Evolutionary conservation across 1,140 invertebrate species (phyloP), one percentile per base, ranked within the genome.

Genomic region (Epicauta chinensis): DNA sequence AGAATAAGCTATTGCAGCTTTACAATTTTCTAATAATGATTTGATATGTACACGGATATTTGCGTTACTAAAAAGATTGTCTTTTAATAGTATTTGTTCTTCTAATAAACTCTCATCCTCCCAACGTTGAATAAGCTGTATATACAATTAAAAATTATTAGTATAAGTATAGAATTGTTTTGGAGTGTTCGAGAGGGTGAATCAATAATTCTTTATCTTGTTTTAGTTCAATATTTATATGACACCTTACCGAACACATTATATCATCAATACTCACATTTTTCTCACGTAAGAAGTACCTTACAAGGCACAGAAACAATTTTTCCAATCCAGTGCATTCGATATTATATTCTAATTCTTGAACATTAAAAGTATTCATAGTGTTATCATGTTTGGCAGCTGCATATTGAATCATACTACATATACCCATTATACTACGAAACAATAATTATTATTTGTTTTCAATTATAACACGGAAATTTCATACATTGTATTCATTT

Each of bases 281-380:
- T 29, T 30, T 13, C 23, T 37, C 45, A 12, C 31, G 36, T 16
- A 47, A 14, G 12, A 47, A 38, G 30, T 38, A 29, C 37, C 38
- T 37, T n/a, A 47, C 38, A 9, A 47, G 45, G 35, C 34, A 47
- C 34, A 47, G 12, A 13, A 38, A 47, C 2, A 47, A 37, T 38
- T 47, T 47, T 34, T 47, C 45, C 2, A 47, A 23, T 11, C 45
- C 45, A 11, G 45, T 34, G 37, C 45, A 47, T 29, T 47, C 45
- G 16, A n/a, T 37, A 29, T 32, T 12, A 9, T 34, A 47, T 23
- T 16, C 16, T 7, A n/a, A n/a, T 23, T 47, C 34, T 9, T n/a
- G 32, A n/a, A 47, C 38, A 4, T 13, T 23, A 35, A 34, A 47
- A 3, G 30, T 37, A 38, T 47, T 47, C 36, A 47, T 47, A 10